Evolutionary conservation across 2,113 vertebrate genomes (phyloP).

Genomic region (Macroglossus sobrinus): DNA sequence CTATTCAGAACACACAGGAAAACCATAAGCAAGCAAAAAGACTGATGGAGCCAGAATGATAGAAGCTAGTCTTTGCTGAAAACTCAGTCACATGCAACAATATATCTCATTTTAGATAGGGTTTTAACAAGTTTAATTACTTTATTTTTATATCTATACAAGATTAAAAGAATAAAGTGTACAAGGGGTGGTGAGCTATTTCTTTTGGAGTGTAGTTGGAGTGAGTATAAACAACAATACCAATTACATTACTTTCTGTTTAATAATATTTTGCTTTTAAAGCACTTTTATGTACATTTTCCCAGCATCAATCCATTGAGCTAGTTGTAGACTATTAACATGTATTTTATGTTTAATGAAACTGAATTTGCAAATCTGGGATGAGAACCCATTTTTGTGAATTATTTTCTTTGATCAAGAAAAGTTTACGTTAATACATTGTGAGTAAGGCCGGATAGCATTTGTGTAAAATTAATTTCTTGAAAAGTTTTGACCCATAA

Average conservation of each 20-base stretch:
- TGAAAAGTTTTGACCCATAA: background rate
- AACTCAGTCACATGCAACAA: background rate
- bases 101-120: background rate
- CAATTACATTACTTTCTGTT: background rate
- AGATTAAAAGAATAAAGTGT: background rate
- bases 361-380: background rate
- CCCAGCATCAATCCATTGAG: background rate
- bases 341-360: background rate
- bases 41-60: background rate
- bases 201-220: background rate
- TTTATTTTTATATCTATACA: background rate
- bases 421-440: background rate
- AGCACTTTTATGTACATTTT: background rate
- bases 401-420: background rate
- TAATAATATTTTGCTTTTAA: background rate
- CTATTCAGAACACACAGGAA: background rate
- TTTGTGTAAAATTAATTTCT: background rate
- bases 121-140: background rate
- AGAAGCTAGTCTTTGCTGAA: background rate
- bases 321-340: background rate
- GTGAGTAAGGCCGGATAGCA: background rate
- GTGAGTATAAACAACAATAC: background rate
- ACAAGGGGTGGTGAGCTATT: background rate
- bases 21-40: background rate
- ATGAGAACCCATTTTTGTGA: background rate